Conservation (phyloP, 2,888 invertebrate genomes). For the Trachelus stipa region DNA sequence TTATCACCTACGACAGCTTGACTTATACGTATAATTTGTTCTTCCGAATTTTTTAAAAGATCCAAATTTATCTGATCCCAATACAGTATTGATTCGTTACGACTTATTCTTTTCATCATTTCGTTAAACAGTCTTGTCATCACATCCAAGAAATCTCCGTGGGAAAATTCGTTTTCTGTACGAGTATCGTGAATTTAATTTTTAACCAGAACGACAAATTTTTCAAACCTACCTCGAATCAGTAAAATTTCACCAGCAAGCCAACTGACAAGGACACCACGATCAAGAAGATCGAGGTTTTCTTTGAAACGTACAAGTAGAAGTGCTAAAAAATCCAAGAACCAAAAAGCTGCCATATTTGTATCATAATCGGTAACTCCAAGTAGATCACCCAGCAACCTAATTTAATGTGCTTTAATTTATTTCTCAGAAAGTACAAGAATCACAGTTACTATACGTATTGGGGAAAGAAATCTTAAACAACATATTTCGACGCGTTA, state of each 20-base stretch:
- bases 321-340: conserved; percentile 68
- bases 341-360: conserved; percentile 69
- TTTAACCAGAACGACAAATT: background rate
- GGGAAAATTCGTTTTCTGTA: conserved; percentile 37
- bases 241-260: conserved; percentile 48
- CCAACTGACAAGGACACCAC: conserved; percentile 50
- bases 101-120: conserved; percentile 29
- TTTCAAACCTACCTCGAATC: conserved; percentile 37
- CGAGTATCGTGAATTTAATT: background rate
- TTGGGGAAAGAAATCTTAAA: background rate
- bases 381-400: conserved; percentile 63
- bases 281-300: conserved; percentile 34
- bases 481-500: conserved; percentile 18
- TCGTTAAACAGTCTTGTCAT: conserved; percentile 39
- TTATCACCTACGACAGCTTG: background rate
- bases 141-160: conserved; percentile 43
- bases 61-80: conserved; percentile 36
- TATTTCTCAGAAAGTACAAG: background rate
- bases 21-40: background rate
- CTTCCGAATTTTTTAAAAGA: background rate
- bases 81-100: conserved; percentile 34
- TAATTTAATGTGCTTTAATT: conserved; percentile 38
- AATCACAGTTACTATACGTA: background rate
- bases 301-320: conserved; percentile 35
- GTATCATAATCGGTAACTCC: conserved; percentile 65